phyloP scores from a whole-genome alignment of 2,113 vertebrate species.

The Xiphophorus couchianus region DNA sequence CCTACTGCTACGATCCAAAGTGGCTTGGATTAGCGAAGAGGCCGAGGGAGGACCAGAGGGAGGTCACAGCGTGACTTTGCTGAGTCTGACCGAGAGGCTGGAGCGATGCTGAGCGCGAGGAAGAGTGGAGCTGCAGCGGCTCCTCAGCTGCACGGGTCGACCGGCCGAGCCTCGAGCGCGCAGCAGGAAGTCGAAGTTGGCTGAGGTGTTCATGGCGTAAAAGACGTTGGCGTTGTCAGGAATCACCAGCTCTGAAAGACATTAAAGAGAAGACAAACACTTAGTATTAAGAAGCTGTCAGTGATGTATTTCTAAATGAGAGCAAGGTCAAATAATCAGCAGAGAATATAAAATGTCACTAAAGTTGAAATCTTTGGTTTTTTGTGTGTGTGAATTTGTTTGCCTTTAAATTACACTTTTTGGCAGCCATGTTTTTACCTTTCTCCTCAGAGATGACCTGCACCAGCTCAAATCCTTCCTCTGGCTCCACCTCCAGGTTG shows the following conservation, averaged over 20 bases:
- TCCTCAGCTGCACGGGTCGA: slow-evolving; percentile 78
- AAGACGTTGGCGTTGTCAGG: slow-evolving; percentile 92
- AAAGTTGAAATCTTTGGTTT: background rate
- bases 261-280: background rate
- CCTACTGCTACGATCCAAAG: background rate
- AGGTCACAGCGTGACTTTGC: slow-evolving; percentile 86
- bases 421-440: slow-evolving; percentile 77
- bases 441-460: slow-evolving; percentile 92
- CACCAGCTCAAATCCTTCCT: slow-evolving; percentile 88
- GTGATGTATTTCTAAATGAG: background rate
- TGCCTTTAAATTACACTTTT: background rate
- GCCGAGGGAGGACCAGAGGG: slow-evolving; percentile 3
- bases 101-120: slow-evolving; percentile 81
- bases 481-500: slow-evolving; percentile 85
- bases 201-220: slow-evolving; percentile 94
- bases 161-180: slow-evolving; percentile 77
- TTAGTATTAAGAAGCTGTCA: background rate
- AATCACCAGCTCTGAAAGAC: slow-evolving; percentile 87
- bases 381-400: background rate
- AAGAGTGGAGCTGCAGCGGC: slow-evolving; percentile 82
- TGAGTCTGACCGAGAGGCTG: slow-evolving; percentile 83
- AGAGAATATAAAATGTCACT: background rate
- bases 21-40: background rate
- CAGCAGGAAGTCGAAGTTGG: slow-evolving; percentile 91
- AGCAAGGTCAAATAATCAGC: slow-evolving; percentile 6